A percentile compares a stretch with the other conserved stretches of the same genome.
These are phyloP conservation scores for Malurus alboscapulatus DNA, from an alignment of 2,113 vertebrate species.

Conservation along the genomic window DNA sequence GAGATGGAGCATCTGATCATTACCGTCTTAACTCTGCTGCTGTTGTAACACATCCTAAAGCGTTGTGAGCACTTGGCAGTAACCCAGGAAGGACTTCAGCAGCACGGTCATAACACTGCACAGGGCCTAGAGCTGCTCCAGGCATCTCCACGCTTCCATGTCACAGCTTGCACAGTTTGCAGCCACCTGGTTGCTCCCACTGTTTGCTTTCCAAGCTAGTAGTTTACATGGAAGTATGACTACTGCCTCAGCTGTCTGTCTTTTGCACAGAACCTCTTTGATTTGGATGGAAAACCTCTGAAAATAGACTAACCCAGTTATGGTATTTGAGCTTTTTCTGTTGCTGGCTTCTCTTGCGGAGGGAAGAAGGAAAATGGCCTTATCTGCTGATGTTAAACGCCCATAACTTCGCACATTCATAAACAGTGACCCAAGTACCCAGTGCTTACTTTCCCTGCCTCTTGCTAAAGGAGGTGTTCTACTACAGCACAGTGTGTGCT, in stretches of 20 bases:
- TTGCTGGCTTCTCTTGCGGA: neutral
- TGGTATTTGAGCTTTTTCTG: neutral
- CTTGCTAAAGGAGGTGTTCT: neutral
- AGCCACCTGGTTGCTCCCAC: neutral
- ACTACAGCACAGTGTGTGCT: neutral
- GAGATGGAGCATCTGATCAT: neutral
- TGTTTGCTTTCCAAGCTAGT: neutral
- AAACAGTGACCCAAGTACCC: neutral
- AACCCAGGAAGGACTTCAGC: neutral
- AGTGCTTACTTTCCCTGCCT: neutral
- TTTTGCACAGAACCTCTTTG: neutral
- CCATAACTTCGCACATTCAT: neutral
- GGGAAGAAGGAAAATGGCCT: neutral
- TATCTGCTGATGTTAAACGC: neutral
- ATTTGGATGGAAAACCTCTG: neutral
- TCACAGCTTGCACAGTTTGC: neutral
- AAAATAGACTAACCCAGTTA: neutral
- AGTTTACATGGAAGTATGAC: neutral
- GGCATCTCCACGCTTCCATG: rapidly evolving
- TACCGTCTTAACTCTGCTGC: neutral
- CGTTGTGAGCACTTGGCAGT: neutral
- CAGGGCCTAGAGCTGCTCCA: neutral
- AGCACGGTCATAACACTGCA: rapidly evolving
- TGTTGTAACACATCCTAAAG: neutral
- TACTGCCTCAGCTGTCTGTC: neutral